phyloP scores from a whole-genome alignment of 2,888 invertebrate species.

The Eupithecia dodoneata region DNA sequence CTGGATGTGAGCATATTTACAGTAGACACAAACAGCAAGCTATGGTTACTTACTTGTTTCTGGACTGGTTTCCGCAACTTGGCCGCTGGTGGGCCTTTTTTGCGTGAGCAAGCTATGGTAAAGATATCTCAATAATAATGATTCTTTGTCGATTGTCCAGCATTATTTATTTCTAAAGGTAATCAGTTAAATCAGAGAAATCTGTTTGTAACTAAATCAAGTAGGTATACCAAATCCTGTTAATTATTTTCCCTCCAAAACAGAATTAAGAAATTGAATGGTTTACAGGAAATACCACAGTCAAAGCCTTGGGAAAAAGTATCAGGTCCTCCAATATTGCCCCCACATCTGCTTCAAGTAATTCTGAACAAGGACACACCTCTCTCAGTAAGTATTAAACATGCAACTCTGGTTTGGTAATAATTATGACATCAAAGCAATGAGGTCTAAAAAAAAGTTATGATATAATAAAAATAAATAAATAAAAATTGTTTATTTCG shows the following conservation, averaged over 20 bases:
- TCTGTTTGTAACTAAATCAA: too few relatives aligned
- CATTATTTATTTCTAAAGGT: too few relatives aligned
- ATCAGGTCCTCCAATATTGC: constrained; percentile 97
- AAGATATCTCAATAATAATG: too few relatives aligned
- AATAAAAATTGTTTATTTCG: too few relatives aligned
- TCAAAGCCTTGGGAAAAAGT: constrained; percentile 97
- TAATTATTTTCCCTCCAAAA: background rate
- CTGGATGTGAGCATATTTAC: background rate
- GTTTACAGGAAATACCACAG: constrained; percentile 91
- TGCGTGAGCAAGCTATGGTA: background rate
- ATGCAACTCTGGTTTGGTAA: background rate
- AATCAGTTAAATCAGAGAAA: too few relatives aligned
- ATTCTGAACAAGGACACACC: constrained; percentile 99
- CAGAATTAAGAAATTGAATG: background rate
- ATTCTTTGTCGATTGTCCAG: too few relatives aligned
- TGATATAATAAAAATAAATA: too few relatives aligned
- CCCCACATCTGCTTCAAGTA: constrained; percentile 98
- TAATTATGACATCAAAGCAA: background rate
- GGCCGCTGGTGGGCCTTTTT: too few relatives aligned
- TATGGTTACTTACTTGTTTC: too few relatives aligned
- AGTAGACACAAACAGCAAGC: background rate
- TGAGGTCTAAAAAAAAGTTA: background rate
- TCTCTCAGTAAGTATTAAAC: constrained; percentile 88
- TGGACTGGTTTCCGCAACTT: too few relatives aligned
- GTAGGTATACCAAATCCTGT: background rate